Evolutionary conservation across 2,888 invertebrate genomes (phyloP).

Genomic region (Andrena praecox): DNA sequence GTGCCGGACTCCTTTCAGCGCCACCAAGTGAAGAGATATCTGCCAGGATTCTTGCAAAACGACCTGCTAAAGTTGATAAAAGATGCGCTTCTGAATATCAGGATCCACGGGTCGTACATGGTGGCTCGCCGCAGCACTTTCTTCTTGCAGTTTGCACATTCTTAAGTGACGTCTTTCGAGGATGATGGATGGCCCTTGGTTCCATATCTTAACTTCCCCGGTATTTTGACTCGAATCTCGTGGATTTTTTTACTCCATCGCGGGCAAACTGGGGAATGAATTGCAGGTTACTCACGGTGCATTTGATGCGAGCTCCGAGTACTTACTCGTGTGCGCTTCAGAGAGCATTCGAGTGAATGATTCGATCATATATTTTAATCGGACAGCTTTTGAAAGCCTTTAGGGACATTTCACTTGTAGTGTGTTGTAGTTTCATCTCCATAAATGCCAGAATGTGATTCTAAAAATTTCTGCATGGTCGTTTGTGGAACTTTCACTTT

Average conservation of each 20-base stretch:
- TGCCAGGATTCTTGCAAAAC: neutral
- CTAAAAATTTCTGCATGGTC: too few relatives aligned
- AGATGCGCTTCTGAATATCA: neutral
- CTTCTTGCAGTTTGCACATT: slow-evolving; percentile 14
- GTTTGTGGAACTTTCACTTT: too few relatives aligned
- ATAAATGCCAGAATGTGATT: neutral
- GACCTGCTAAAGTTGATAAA: neutral
- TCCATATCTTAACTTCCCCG: slow-evolving; percentile 17
- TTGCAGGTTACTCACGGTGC: slow-evolving; percentile 17
- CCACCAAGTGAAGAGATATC: neutral
- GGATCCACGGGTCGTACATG: neutral
- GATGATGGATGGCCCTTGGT: slow-evolving; percentile 27
- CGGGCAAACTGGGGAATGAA: slow-evolving; percentile 14
- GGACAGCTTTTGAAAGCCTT: neutral
- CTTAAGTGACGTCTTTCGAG: slow-evolving; percentile 14
- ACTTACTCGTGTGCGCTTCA: neutral
- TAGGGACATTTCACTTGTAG: neutral
- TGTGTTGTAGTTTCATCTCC: neutral
- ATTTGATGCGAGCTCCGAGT: neutral
- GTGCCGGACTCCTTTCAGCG: neutral
- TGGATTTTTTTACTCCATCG: slow-evolving; percentile 18
- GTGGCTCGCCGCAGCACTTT: slow-evolving; percentile 8
- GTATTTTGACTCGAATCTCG: slow-evolving; percentile 1
- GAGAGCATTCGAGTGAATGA: neutral
- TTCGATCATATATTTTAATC: neutral